phyloP scores from a whole-genome alignment of 2,797 vertebrate species.

The Gymnopithys bicolor region DNA sequence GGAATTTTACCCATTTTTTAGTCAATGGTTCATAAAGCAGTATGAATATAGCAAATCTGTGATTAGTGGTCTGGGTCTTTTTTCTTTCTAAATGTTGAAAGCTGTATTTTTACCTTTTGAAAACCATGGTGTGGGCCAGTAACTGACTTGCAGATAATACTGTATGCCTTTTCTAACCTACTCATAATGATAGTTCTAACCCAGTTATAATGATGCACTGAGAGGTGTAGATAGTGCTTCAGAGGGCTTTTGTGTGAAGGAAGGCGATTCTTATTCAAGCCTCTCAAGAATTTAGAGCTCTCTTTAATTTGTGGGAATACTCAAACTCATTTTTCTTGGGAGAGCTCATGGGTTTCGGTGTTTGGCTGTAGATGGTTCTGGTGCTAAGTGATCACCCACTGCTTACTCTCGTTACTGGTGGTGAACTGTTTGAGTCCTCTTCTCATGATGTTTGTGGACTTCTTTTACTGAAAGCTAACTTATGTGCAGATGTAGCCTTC shows the following conservation, averaged over 20 bases:
- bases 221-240: background rate
- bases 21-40: background rate
- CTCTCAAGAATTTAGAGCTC: background rate
- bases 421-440: background rate
- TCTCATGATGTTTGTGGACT: fast-evolving
- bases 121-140: background rate
- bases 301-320: background rate
- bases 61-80: background rate
- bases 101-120: background rate
- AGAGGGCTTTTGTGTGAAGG: background rate
- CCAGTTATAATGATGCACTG: background rate
- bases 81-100: background rate
- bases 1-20: background rate
- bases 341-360: background rate
- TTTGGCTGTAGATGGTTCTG: background rate
- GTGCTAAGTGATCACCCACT: background rate
- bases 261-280: background rate
- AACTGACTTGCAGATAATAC: background rate
- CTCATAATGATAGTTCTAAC: background rate
- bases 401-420: background rate
- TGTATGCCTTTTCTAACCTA: background rate
- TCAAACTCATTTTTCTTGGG: background rate
- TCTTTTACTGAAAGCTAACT: background rate
- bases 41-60: background rate
- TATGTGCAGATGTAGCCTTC: background rate